Base-by-base conservation (phyloP, 1,140 invertebrate genomes). In the Drosophila arizonae region DNA sequence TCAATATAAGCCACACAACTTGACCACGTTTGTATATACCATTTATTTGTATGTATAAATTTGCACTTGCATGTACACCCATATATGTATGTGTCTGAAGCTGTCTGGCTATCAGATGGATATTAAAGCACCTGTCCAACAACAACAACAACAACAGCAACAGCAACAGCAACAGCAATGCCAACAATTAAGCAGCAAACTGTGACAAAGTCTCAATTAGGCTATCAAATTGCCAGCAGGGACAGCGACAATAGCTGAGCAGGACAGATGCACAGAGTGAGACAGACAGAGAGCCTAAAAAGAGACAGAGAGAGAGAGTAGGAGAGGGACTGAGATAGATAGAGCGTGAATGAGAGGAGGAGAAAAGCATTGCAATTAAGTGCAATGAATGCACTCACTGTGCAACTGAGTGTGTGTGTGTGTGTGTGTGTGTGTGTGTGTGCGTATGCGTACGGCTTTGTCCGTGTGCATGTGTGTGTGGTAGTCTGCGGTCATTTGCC, bases 121-220 rank as follows among this genome's bases (percentile, higher is more conserved):
- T 72, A 72, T 45, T 72, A 76, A 48, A 77, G 73, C 65, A 81
- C 79, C 68, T 86, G 64, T 61, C 9, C 17, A 48, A 56, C 24
- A 43, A 45, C 62, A 54, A 46, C 54, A 46, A 2, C 33, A 33
- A 17, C 62, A 54, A 46, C 54, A 46, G 1, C 33, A 33, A 33
- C 8, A 33, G 33, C 33, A 24, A 30, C 28, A 30, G 28, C 46
- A 30, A 61, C 51, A 52, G 26, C 71, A 74, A 64, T 45, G 13
- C 45, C 66, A 82, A 86, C 82, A 86, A 84, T 84, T 62, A 62
- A 60, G 64, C 80, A 76, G 63, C 72, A 64, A 79, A 57, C 80
- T 77, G 76, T 88, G 84, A 89, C 85, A 88, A 84, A 73, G 85
- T 88, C 84, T 88, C 84, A 88, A 88, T 89, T 88, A 88, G 85